phyloP scores from a whole-genome alignment of 2,113 vertebrate species.

The Lonchura striata region DNA sequence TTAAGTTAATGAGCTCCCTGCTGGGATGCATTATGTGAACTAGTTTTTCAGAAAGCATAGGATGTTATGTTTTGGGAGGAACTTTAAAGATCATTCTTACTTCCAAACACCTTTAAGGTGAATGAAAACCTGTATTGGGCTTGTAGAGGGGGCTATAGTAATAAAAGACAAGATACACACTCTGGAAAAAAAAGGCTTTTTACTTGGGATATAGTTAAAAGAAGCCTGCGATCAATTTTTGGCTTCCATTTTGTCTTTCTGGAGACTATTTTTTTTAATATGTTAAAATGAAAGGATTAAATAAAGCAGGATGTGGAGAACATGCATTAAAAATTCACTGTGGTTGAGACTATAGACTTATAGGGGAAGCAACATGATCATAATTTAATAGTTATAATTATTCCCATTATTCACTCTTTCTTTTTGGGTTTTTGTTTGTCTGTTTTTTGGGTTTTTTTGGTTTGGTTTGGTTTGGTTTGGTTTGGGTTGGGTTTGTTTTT shows the following conservation, averaged over 20 bases:
- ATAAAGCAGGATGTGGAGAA: neutral
- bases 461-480: too few species aligned
- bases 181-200: neutral
- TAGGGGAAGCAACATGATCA: neutral
- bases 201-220: neutral
- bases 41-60: neutral
- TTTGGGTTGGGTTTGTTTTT: too few species aligned
- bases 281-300: neutral
- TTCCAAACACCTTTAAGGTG: neutral
- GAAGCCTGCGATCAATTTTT: neutral
- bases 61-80: neutral
- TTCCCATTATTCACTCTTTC: neutral
- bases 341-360: neutral
- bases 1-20: neutral
- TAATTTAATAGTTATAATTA: neutral
- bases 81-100: neutral
- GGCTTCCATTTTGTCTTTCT: neutral
- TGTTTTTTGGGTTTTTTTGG: too few species aligned
- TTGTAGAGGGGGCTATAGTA: neutral
- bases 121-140: neutral
- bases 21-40: neutral
- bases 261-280: neutral
- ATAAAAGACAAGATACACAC: fast-evolving
- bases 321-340: neutral
- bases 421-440: too few species aligned